Evolutionary conservation across 2,113 vertebrate genomes (phyloP).

Genomic region (Piprites chloris): DNA sequence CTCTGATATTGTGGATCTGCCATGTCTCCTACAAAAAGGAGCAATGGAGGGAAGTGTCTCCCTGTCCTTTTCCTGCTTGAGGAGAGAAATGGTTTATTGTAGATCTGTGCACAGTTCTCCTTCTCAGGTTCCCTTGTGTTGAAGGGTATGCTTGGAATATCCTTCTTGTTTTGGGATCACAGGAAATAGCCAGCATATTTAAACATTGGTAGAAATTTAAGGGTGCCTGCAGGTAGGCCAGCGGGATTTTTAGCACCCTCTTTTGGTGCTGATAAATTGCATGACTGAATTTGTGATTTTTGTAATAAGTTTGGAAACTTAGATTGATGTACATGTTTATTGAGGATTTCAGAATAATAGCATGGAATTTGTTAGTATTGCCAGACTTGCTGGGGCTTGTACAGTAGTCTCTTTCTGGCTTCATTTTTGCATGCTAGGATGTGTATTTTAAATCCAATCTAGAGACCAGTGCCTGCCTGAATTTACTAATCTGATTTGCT

Average conservation of each 20-base stretch:
- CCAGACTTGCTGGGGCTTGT: neutral
- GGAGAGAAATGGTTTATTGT: neutral
- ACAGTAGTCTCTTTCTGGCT: neutral
- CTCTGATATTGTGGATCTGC: neutral
- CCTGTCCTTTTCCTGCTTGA: neutral
- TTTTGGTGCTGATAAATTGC: neutral
- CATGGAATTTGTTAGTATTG: neutral
- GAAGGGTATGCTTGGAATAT: fast-evolving
- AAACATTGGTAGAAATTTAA: neutral
- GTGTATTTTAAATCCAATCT: neutral
- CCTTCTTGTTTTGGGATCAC: neutral
- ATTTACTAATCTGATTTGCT: neutral
- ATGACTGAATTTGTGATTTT: neutral
- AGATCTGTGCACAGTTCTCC: neutral
- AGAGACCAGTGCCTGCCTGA: neutral
- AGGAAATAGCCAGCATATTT: neutral
- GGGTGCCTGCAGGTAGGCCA: neutral
- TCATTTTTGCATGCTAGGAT: neutral
- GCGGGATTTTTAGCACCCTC: neutral
- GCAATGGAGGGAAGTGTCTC: neutral
- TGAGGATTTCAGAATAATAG: neutral
- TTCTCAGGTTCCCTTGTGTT: neutral
- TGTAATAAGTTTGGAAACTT: neutral
- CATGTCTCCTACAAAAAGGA: neutral
- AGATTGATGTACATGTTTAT: neutral